Evolutionary conservation across 2,888 invertebrate genomes (phyloP).

Genomic region (Cheilosia urbana): DNA sequence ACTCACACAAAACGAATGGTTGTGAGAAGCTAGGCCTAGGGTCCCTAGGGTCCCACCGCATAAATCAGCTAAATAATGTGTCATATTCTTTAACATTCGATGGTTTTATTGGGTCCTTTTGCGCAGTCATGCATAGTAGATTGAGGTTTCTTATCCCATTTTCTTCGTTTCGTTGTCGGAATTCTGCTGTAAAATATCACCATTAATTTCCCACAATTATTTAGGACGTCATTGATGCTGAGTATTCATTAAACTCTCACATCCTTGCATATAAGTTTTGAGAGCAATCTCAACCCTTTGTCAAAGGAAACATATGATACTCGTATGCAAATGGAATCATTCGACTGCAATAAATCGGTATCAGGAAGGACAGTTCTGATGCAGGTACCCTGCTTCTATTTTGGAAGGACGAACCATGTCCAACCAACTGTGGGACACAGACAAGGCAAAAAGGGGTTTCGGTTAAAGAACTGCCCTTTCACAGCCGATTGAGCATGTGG

Average conservation of each 20-base stretch:
- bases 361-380: constrained; percentile 16
- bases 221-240: constrained; percentile 32
- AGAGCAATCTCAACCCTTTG: constrained; percentile 23
- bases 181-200: constrained; percentile 35
- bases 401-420: constrained; percentile 3
- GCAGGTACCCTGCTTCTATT: constrained; percentile 15
- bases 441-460: constrained; percentile 32
- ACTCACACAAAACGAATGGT: too few relatives aligned
- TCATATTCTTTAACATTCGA: background rate
- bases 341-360: constrained; percentile 28
- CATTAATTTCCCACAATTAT: constrained; percentile 64
- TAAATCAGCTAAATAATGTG: constrained; percentile 2
- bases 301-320: constrained; percentile 16
- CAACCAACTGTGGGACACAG: constrained; percentile 19
- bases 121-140: constrained; percentile 32
- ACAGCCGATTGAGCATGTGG: constrained; percentile 44
- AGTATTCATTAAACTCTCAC: background rate
- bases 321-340: constrained; percentile 56
- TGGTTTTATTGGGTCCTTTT: constrained; percentile 34
- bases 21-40: too few relatives aligned
- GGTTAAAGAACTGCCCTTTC: constrained; percentile 47
- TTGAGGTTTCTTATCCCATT: constrained; percentile 19
- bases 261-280: constrained; percentile 7
- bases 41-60: too few relatives aligned
- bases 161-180: constrained; percentile 9